Conservation (phyloP, 2,888 invertebrate genomes). For the Nephrotoma flavescens region DNA sequence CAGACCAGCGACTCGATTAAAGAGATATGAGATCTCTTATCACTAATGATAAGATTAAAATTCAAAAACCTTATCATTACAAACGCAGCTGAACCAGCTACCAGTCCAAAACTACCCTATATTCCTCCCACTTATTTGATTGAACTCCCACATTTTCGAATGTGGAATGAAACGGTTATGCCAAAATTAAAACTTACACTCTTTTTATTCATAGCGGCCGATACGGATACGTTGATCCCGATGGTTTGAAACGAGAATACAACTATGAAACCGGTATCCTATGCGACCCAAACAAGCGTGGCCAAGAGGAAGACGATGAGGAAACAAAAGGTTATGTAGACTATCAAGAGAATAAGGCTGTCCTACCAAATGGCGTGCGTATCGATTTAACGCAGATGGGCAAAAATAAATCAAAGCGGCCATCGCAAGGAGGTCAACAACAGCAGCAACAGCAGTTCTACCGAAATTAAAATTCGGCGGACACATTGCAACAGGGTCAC, state of each 20-base stretch:
- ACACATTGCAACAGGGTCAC: background rate
- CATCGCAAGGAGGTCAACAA: constrained; percentile 23
- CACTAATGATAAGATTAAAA: too few relatives aligned
- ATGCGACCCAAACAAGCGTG: constrained; percentile 36
- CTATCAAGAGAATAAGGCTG: constrained; percentile 57
- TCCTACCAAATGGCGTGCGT: constrained; percentile 54
- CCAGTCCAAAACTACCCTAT: too few relatives aligned
- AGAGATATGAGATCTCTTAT: too few relatives aligned
- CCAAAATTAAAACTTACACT: background rate
- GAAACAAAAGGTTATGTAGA: constrained; percentile 52
- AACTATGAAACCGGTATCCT: constrained; percentile 67
- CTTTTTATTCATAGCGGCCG: constrained; percentile 42
- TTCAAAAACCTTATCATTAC: too few relatives aligned
- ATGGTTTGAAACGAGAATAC: constrained; percentile 67
- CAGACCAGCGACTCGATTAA: too few relatives aligned
- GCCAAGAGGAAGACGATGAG: constrained; percentile 33
- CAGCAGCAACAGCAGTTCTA: constrained; percentile 12
- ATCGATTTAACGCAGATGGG: constrained; percentile 55
- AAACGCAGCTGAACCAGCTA: too few relatives aligned
- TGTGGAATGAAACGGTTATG: too few relatives aligned
- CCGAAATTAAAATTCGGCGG: constrained; percentile 11
- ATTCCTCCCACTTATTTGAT: too few relatives aligned
- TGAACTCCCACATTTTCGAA: too few relatives aligned
- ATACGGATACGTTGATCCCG: constrained; percentile 74
- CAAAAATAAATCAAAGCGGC: constrained; percentile 52